A percentile compares a stretch with the other conserved stretches of the same genome.
Conservation (phyloP, 2,888 invertebrate genomes). For the Troides aeacus region DNA sequence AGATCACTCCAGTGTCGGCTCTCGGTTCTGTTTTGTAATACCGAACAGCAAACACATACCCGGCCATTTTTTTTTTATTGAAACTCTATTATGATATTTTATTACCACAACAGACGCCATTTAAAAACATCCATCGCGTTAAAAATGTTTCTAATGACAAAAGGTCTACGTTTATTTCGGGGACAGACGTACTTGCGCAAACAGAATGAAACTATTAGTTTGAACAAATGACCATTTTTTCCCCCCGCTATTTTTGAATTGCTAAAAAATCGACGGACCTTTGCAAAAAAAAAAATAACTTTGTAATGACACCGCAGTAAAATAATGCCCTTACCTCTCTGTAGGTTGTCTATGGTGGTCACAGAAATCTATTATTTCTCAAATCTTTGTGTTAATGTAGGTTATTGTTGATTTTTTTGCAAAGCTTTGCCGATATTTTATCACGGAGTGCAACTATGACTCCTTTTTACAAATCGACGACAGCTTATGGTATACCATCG, state of each 20-base stretch:
- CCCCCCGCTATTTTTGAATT: constrained; percentile 42
- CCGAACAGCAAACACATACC: constrained; percentile 3
- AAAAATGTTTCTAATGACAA: constrained; percentile 40
- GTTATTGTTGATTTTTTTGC: constrained; percentile 45
- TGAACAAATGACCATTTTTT: constrained; percentile 54
- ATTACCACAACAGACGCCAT: constrained; percentile 32
- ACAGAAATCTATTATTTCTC: constrained; percentile 42
- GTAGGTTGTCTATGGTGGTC: constrained; percentile 50
- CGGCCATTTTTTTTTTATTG: constrained; percentile 17
- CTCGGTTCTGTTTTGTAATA: constrained; percentile 5
- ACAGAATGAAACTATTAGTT: constrained; percentile 45
- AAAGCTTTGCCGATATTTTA: constrained; percentile 46
- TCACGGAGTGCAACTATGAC: background rate
- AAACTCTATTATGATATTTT: constrained; percentile 7
- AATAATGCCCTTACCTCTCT: constrained; percentile 37
- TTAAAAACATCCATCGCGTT: constrained; percentile 32
- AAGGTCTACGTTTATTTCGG: constrained; percentile 34
- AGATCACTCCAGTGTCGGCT: constrained; percentile 3
- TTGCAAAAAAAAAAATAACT: constrained; percentile 52
- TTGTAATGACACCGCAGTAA: constrained; percentile 42
- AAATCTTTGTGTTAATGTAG: constrained; percentile 38
- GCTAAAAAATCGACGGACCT: constrained; percentile 51
- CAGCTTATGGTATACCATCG: background rate
- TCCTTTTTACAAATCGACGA: background rate
- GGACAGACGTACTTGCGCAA: constrained; percentile 55